Base-by-base conservation (phyloP, 2,797 vertebrate genomes). In the Furcifer pardalis region DNA sequence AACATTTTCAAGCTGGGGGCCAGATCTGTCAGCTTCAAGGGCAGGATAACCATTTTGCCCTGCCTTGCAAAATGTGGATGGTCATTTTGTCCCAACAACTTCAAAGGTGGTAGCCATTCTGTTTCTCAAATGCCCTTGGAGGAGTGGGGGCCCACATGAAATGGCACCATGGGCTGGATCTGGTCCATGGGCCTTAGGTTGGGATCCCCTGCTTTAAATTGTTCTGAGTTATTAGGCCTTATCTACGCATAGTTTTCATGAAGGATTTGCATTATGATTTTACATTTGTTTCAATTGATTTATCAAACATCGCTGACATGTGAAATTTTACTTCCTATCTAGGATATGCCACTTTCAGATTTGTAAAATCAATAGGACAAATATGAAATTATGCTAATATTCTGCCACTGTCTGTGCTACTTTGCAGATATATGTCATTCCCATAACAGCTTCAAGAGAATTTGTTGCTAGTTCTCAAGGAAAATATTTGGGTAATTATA, bases 351-450 rank as follows among this genome's bases (percentile, higher is more conserved):
- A n/a, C 32, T 30, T 40, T 71, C 9, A 46, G 12, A 49, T 30
- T 68, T 77, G 46, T 2, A 49, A 52, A 83, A 74, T n/a, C n/a
- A 66, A 30, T 10, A 37, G 32, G 19, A 66, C 3, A 76, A 3
- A 77, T 59, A 25, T 23, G 15, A 65, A 76, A 42, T 23, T 56
- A n/a, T 21, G 32, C 5, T 19, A 49, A 9, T 63, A 82, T 40
- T 52, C 5, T 49, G 44, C 12, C 5, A 5, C 27, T 56, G 7
- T 32, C 1, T 66, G 59, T 94, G 78, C 75, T 89, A 59, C 79
- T 71, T 92, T 89, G 76, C 89, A 98, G 97, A 90, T 97, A 5
- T 97, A 97, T 86, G 95, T 94, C 2, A 90, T 96, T 35, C 96
- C 96, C 68, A 95, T 96, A 59, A 84, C 94, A 65, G 60, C 89